Conservation (phyloP, 2,113 vertebrate genomes). For the Corydoras sp. region DNA sequence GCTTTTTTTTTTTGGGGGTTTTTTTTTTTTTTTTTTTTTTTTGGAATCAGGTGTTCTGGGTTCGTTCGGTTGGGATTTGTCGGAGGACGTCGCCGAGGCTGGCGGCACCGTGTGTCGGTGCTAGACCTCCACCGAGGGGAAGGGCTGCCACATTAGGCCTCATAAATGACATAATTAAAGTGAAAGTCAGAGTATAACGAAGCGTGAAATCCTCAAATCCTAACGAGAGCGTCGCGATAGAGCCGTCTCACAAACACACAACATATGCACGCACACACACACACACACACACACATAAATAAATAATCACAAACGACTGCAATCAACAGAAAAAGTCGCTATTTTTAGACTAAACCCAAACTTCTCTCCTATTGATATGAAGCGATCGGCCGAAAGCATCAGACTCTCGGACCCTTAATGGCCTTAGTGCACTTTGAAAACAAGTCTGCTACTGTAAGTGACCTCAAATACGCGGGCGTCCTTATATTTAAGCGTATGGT, state of each 20-base stretch:
- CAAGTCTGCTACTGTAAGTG: too few species aligned
- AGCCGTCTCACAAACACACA: conserved; percentile 19
- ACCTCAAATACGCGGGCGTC: too few species aligned
- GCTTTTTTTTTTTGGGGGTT: conserved; percentile 32
- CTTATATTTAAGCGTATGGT: too few species aligned
- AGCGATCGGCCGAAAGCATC: too few species aligned
- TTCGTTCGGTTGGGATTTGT: neutral
- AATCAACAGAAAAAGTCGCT: neutral
- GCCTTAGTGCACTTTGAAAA: too few species aligned
- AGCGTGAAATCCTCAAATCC: conserved; percentile 49
- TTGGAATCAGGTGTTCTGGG: conserved; percentile 2
- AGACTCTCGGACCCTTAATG: too few species aligned
- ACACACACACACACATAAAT: neutral
- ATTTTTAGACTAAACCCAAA: too few species aligned
- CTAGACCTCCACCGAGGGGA: conserved; percentile 29
- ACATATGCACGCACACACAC: neutral
- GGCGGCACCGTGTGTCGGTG: conserved; percentile 30
- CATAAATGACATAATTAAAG: conserved; percentile 59
- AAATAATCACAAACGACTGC: neutral
- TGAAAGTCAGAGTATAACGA: conserved; percentile 50
- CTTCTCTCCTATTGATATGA: too few species aligned
- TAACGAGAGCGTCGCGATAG: conserved; percentile 41
- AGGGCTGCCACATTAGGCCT: conserved; percentile 49
- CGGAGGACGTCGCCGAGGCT: neutral
- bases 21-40: conserved; percentile 29